Base-by-base conservation (phyloP, 1,140 invertebrate genomes). In the Calephelis nemesis region DNA sequence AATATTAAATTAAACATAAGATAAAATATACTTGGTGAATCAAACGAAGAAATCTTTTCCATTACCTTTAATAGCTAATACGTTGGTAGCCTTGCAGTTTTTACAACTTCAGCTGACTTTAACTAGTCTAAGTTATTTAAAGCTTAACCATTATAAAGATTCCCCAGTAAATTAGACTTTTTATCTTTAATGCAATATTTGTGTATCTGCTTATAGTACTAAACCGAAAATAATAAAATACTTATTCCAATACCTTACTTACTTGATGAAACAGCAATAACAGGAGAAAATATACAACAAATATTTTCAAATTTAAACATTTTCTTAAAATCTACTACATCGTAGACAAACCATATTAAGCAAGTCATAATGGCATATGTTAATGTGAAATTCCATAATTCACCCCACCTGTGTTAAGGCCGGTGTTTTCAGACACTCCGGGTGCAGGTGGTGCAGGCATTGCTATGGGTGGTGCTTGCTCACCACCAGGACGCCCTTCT, bases 391-490 rank as follows among this genome's bases (percentile, higher is more conserved):
- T 93, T 85, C 92, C 92, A 82, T 93, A 93, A 90, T 93, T 93
- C 74, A 93, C 88, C 89, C 92, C 90, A 92, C 92, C 92, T 90
- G 92, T 92, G 83, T 93, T 93, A 78, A 93, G 91, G 79, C 92
- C 92, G 54, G 91, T 92, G 78, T 89, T 92, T 73, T 92, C 91
- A 42, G 90, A 92, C 60, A 87, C 85, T 42, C 85, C 85, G 8
- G 82, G 65, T 64, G 83, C 74, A 47, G 85, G 73, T 0, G 86
- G 87, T 19, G 82, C 80, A 12, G 88, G 88, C 88, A 91, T 86
- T 58, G 87, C 88, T 54, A 87, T 84, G 49, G 88, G 83, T 63
- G 90, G 87, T 62, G 86, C 87, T 73, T 88, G 83, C 42, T 89
- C 84, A 11, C 81, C 84, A 39, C 76, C 76, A 12, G 87, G 89